These are phyloP conservation scores for Drymodes brunneopygia DNA, from an alignment of 2,113 vertebrate genomes.

Conservation along the genomic window DNA sequence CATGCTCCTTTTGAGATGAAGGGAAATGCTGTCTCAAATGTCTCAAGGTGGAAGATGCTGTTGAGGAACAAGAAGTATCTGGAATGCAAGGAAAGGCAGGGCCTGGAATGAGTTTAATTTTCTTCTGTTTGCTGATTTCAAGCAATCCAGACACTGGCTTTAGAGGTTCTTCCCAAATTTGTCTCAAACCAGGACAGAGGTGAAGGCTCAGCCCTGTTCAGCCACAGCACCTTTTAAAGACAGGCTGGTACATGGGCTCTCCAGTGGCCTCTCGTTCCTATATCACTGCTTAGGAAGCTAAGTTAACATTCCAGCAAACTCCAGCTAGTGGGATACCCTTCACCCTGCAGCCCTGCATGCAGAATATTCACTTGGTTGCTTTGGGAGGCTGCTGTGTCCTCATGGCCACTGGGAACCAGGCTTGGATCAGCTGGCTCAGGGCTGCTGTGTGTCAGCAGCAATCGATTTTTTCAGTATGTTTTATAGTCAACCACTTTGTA, in stretches of 20 bases:
- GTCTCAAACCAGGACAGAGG: too few species aligned
- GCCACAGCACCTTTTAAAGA: not conserved
- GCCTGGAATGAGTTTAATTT: not conserved
- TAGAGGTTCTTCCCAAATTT: not conserved
- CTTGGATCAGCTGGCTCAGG: not conserved
- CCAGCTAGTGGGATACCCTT: not conserved
- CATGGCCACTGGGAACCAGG: not conserved
- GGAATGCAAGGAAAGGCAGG: not conserved
- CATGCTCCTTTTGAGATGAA: not conserved
- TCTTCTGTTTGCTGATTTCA: not conserved
- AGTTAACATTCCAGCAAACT: not conserved
- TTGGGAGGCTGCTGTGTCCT: not conserved
- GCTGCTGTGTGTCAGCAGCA: not conserved
- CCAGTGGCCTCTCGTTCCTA: not conserved
- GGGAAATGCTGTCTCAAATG: not conserved
- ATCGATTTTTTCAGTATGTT: not conserved
- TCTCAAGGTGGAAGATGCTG: not conserved
- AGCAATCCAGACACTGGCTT: not conserved
- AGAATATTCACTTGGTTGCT: not conserved
- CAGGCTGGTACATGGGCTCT: fast-evolving
- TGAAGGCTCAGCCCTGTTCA: not conserved
- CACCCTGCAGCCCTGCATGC: not conserved
- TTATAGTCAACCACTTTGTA: not conserved
- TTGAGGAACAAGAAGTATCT: not conserved
- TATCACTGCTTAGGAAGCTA: not conserved